phyloP scores from a whole-genome alignment of 1,140 invertebrate species.

The Zaprionus capensis region DNA sequence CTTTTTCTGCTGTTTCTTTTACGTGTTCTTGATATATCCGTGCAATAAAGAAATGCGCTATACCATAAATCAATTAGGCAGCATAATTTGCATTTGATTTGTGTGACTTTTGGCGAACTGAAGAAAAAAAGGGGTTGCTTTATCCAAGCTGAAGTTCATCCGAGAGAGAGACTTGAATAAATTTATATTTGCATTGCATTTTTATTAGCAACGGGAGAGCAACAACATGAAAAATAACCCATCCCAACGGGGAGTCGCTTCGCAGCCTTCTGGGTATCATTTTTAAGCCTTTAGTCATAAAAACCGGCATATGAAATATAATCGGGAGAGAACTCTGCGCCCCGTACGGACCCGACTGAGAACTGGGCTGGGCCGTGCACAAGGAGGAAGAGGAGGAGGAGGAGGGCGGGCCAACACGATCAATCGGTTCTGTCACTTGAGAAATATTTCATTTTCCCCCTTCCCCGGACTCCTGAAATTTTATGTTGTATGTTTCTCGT shows the following conservation, averaged over 20 bases:
- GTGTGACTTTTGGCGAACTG: slow-evolving; percentile 48
- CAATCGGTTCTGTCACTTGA: slow-evolving; percentile 34
- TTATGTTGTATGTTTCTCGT: slow-evolving; percentile 49
- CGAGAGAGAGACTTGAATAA: slow-evolving; percentile 43
- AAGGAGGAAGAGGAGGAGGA: background rate
- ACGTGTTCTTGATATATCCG: slow-evolving; percentile 43
- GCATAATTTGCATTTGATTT: slow-evolving; percentile 82
- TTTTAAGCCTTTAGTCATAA: slow-evolving; percentile 66
- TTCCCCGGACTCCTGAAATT: slow-evolving; percentile 11
- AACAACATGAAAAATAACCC: background rate
- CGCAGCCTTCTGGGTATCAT: slow-evolving; percentile 45
- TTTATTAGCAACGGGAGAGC: slow-evolving; percentile 48
- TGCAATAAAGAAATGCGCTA: slow-evolving; percentile 62
- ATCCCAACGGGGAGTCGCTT: slow-evolving; percentile 52
- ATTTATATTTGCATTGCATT: slow-evolving; percentile 68
- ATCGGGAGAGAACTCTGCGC: slow-evolving; percentile 38
- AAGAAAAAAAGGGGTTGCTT: slow-evolving; percentile 32
- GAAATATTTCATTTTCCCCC: slow-evolving; percentile 25
- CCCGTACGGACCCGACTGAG: background rate
- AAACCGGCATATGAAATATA: slow-evolving; percentile 64
- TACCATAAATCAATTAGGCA: slow-evolving; percentile 77
- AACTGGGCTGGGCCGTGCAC: background rate
- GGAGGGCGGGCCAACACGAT: slow-evolving; percentile 25
- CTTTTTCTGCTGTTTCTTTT: background rate
- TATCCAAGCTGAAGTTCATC: slow-evolving; percentile 38